Conservation (phyloP, 2,888 invertebrate species). For the Exocentrus adspersus region DNA sequence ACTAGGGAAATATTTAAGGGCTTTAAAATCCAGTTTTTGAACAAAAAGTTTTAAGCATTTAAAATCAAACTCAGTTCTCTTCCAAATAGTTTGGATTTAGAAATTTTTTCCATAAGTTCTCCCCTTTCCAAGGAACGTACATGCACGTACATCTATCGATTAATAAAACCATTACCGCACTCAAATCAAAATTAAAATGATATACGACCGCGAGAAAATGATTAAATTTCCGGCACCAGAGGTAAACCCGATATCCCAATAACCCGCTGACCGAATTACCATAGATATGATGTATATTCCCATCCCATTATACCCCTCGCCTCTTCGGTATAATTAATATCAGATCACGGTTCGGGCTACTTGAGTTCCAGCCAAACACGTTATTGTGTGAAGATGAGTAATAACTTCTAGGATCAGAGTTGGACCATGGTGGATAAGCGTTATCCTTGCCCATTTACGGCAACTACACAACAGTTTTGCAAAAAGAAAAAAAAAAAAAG, state of each 20-base stretch:
- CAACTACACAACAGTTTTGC: background rate
- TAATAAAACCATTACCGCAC: background rate
- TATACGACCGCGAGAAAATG: slow-evolving; percentile 1
- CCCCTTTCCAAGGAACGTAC: background rate
- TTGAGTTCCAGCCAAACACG: slow-evolving; percentile 20
- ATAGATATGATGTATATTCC: slow-evolving; percentile 16
- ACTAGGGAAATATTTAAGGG: background rate
- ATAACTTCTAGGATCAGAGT: slow-evolving; percentile 15
- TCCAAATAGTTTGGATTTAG: too few species aligned
- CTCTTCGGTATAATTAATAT: slow-evolving; percentile 20
- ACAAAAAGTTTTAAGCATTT: too few species aligned
- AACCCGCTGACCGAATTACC: slow-evolving; percentile 9
- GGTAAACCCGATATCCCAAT: slow-evolving; percentile 5
- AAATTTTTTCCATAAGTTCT: too few species aligned
- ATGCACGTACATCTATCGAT: background rate
- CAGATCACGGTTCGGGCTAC: slow-evolving; percentile 12
- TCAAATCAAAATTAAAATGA: slow-evolving; percentile 8
- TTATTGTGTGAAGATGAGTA: slow-evolving; percentile 23
- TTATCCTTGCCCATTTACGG: background rate
- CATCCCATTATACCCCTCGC: slow-evolving; percentile 15
- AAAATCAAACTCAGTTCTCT: too few species aligned
- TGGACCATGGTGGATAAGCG: too few species aligned
- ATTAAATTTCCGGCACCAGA: background rate
- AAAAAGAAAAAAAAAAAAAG: background rate
- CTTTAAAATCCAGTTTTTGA: background rate